Conservation (phyloP, 2,113 vertebrate species). For the Anser cygnoides region DNA sequence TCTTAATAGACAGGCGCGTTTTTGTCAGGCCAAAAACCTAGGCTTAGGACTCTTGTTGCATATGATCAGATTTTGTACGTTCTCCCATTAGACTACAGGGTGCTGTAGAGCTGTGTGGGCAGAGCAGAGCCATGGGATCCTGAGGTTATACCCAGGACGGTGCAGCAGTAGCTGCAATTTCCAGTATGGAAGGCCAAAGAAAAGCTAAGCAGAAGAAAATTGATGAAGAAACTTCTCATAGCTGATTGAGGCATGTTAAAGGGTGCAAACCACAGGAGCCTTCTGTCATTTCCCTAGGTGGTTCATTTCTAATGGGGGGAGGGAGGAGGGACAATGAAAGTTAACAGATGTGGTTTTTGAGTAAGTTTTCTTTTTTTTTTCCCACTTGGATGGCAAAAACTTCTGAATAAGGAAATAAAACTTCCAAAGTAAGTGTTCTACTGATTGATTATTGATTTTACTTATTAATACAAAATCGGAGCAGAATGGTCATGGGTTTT, state of each 20-base stretch:
- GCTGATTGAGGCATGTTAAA: neutral
- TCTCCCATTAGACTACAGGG: neutral
- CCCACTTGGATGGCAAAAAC: neutral
- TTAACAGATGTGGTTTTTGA: neutral
- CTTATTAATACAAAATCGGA: neutral
- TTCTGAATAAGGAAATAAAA: neutral
- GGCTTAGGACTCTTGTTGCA: neutral
- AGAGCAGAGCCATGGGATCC: neutral
- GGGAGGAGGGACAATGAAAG: neutral
- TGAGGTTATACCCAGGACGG: fast-evolving
- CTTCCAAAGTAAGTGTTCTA: neutral
- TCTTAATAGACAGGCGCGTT: neutral
- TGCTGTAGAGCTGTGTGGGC: neutral
- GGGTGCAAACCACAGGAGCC: neutral
- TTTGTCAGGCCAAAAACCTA: neutral
- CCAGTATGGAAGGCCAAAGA: neutral
- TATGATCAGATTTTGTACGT: neutral
- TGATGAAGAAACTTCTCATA: neutral
- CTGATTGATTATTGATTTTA: neutral
- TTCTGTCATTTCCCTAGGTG: neutral
- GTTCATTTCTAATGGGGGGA: neutral
- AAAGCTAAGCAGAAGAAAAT: neutral
- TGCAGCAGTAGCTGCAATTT: neutral
- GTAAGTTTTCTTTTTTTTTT: neutral
- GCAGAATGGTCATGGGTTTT: neutral